phyloP scores from a whole-genome alignment of 2,888 invertebrate genomes.

The Sturmia bella region DNA sequence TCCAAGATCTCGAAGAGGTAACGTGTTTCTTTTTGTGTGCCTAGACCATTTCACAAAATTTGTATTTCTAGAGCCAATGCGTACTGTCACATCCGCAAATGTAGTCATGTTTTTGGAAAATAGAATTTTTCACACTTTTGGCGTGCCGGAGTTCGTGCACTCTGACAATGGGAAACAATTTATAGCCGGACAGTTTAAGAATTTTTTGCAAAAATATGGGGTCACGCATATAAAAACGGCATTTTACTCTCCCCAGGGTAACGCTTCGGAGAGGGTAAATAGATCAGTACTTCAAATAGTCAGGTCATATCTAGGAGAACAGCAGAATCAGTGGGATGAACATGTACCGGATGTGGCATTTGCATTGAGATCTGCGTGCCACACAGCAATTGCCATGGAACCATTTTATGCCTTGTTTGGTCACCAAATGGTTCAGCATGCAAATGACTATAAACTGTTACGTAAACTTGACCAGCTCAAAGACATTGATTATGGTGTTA shows the following conservation, averaged over 20 bases:
- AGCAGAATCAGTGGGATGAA: no score
- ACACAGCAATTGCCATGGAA: no score
- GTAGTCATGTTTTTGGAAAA: conserved; percentile 8
- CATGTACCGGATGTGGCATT: no score
- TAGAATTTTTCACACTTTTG: conserved; percentile 9
- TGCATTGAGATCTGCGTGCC: no score
- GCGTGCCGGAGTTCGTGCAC: conserved; percentile 16
- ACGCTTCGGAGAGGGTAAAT: not conserved
- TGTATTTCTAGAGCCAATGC: conserved; percentile 1
- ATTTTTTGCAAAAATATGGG: not conserved
- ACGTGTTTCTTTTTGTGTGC: conserved; percentile 4
- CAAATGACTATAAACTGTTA: no score
- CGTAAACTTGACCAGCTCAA: no score
- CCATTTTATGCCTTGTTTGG: no score
- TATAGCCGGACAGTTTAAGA: not conserved
- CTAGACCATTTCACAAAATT: conserved; percentile 33
- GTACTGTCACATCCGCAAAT: not conserved
- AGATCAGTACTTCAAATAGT: not conserved
- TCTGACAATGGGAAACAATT: not conserved
- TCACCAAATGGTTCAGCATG: no score
- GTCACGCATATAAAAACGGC: not conserved
- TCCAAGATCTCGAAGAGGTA: not conserved
- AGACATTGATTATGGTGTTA: no score
- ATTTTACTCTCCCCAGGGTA: not conserved
- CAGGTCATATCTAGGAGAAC: no score